These are phyloP conservation scores for Hassar affinis DNA, from an alignment of 2,113 vertebrate genomes.

Conservation along the genomic window DNA sequence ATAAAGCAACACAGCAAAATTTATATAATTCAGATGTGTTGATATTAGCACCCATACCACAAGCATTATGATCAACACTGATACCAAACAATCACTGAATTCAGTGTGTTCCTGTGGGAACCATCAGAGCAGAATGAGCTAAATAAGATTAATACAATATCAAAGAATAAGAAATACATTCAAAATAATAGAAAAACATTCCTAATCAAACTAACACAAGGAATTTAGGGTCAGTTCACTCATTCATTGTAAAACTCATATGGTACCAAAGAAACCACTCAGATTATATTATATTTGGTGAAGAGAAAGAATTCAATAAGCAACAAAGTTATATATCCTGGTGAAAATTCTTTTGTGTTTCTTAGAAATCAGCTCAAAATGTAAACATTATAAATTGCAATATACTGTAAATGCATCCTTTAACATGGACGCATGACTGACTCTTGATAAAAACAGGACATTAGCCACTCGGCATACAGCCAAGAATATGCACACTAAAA, in stretches of 20 bases:
- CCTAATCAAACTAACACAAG: constrained; percentile 1
- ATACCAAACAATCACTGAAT: background rate
- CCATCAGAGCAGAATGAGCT: background rate
- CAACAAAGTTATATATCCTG: background rate
- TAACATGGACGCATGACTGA: background rate
- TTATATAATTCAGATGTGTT: background rate
- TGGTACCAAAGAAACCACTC: background rate
- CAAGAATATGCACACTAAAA: background rate
- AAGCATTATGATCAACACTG: background rate
- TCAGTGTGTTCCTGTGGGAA: background rate
- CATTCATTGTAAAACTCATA: background rate
- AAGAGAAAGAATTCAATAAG: background rate
- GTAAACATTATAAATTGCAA: background rate
- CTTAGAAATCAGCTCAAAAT: background rate
- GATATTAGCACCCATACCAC: background rate
- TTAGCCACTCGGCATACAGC: background rate
- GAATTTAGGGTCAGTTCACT: background rate
- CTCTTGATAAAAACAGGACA: background rate
- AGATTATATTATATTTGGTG: background rate
- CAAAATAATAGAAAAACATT: background rate
- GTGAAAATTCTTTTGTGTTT: background rate
- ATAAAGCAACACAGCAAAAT: background rate
- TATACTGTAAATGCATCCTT: background rate
- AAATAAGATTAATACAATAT: background rate
- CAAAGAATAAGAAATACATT: background rate